phyloP scores from a whole-genome alignment of 2,797 vertebrate species.

The Spondyliosoma cantharus region DNA sequence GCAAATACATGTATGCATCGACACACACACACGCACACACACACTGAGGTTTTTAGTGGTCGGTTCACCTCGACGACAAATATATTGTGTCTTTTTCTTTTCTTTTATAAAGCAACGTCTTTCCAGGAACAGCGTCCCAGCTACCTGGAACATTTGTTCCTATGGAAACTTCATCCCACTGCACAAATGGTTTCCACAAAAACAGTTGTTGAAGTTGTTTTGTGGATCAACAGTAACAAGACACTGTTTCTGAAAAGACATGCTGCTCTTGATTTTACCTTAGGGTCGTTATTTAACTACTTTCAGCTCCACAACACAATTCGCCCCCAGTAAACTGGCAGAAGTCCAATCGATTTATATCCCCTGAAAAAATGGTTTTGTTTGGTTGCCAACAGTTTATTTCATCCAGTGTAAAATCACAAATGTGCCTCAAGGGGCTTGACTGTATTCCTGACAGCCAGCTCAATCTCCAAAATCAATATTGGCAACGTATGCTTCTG shows the following conservation, averaged over 20 bases:
- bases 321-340: background rate
- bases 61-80: too few relatives aligned
- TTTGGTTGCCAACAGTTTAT: background rate
- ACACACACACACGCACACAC: constrained; percentile 4
- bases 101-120: background rate
- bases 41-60: too few relatives aligned
- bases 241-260: background rate
- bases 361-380: too few relatives aligned
- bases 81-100: background rate
- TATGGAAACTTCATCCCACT: constrained; percentile 7
- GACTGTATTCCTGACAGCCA: too few relatives aligned
- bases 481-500: too few relatives aligned
- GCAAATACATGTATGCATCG: constrained; percentile 9
- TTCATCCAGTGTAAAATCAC: background rate
- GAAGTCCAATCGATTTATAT: background rate
- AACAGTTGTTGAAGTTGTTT: constrained; percentile 8
- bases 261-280: constrained; percentile 5
- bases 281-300: background rate
- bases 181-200: background rate
- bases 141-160: constrained; percentile 2
- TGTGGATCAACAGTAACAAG: background rate
- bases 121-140: constrained; percentile 15
- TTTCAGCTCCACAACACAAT: background rate
- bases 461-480: too few relatives aligned
- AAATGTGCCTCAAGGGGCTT: background rate